Evolutionary conservation across 2,113 vertebrate species (phyloP).

Genomic region (Regulus satrapa): DNA sequence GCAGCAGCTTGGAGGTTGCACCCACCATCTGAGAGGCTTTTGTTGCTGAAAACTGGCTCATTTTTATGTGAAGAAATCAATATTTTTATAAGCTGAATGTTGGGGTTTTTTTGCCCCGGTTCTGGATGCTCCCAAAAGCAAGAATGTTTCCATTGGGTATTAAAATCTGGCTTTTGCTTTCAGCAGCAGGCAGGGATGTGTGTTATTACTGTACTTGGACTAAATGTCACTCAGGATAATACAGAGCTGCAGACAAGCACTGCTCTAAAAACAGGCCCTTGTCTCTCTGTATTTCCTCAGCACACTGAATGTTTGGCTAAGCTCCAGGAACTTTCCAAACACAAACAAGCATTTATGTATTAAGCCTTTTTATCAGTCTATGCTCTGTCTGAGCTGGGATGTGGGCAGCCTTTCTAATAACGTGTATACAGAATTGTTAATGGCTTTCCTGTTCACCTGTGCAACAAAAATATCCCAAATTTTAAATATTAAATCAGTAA

Average conservation of each 20-base stretch:
- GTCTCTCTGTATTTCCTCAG: slow-evolving; percentile 56
- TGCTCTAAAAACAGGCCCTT: slow-evolving; percentile 54
- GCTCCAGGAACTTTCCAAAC: slow-evolving; percentile 59
- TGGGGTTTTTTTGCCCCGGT: not conserved
- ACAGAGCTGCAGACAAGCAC: slow-evolving; percentile 29
- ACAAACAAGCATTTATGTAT: slow-evolving; percentile 63
- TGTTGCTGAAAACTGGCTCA: not conserved
- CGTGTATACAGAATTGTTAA: not conserved
- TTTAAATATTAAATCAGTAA: not conserved
- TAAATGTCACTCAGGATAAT: slow-evolving; percentile 60
- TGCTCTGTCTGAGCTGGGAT: slow-evolving; percentile 51
- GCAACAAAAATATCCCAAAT: not conserved
- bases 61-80: not conserved
- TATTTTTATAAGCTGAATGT: not conserved
- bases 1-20: not conserved
- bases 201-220: slow-evolving; percentile 40
- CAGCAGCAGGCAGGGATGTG: not conserved
- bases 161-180: slow-evolving; percentile 41
- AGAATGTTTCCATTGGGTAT: not conserved
- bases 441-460: not conserved
- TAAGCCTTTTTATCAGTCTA: slow-evolving; percentile 59
- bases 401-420: slow-evolving; percentile 48
- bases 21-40: not conserved
- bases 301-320: slow-evolving; percentile 47
- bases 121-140: not conserved